Evolutionary conservation across 2,797 vertebrate genomes (phyloP), one percentile per base, ranked within the genome.

Genomic region (Aythya fuligula): DNA sequence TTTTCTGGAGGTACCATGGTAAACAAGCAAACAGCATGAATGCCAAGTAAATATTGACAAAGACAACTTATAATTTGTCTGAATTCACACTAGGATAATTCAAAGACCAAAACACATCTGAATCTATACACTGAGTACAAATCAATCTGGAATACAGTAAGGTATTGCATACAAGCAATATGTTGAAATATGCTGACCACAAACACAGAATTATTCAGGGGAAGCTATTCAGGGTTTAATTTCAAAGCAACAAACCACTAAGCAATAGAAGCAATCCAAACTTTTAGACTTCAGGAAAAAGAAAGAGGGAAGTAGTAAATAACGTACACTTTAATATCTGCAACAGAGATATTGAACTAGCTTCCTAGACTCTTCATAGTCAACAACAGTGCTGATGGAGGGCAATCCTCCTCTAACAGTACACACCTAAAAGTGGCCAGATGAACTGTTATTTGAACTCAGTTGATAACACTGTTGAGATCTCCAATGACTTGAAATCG

Each of bases 121-220:
- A 20, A 16, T 13, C 57, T 12, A 36, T 1, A 30, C 18, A 77
- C 25, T 9, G 22, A 39, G 3, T 4, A 18, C 3, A n/a, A 54
- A 53, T 4, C 67, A 36, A 25, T 8, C 2, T 8, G 11, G 8
- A 61, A 27, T 2, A 21, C 39, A 15, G 41, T 38, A 34, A 69
- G 22, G 10, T 43, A 25, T 3, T 15, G 36, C 16, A 7, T 3
- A 10, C 30, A 21, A 39, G 34, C 1, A 0, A 6, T 3, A 41
- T 0, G 8, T 13, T 41, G 47, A 61, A 0, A 6, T 4, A 41
- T 0, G 8, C 13, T 41, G 47, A 61, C 70, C 66, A 64, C 43
- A 36, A 28, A 58, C 51, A 32, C 11, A n/a, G 39, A 79, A 49
- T 51, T 25, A 41, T 8, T 47, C 65, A 49, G 34, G 49, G 43